Conservation (phyloP, 2,888 invertebrate genomes). For the Drosophila yooni region DNA sequence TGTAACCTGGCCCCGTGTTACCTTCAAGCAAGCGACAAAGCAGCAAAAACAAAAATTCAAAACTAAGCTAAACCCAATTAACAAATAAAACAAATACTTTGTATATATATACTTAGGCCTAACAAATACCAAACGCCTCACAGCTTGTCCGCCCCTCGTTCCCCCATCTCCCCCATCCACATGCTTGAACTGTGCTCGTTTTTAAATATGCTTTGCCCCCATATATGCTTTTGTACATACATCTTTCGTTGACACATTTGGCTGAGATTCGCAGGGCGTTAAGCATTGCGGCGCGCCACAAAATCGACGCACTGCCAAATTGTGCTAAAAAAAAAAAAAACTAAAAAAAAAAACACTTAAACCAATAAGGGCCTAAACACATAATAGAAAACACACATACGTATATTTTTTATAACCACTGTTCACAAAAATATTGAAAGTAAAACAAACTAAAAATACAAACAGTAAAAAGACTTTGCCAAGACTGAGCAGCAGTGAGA, state of each 20-base stretch:
- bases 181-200: slow-evolving; percentile 27
- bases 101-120: slow-evolving; percentile 57
- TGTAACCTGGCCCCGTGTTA: slow-evolving; percentile 77
- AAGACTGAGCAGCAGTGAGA: slow-evolving; percentile 73
- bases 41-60: slow-evolving; percentile 53
- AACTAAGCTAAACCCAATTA: slow-evolving; percentile 52
- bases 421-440: slow-evolving; percentile 50
- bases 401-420: slow-evolving; percentile 69
- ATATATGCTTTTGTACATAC: slow-evolving; percentile 62
- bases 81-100: slow-evolving; percentile 39
- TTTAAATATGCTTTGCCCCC: slow-evolving; percentile 15
- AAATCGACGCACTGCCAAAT: slow-evolving; percentile 69
- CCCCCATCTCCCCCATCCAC: not conserved
- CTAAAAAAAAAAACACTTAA: not conserved
- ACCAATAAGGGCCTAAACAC: slow-evolving; percentile 56
- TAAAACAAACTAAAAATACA: slow-evolving; percentile 36
- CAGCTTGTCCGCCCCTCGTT: not conserved
- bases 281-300: slow-evolving; percentile 62
- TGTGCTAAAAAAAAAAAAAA: slow-evolving; percentile 44
- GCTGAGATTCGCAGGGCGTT: slow-evolving; percentile 58
- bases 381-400: slow-evolving; percentile 39
- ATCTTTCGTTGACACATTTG: slow-evolving; percentile 59
- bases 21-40: slow-evolving; percentile 68
- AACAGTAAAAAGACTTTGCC: slow-evolving; percentile 72
- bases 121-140: slow-evolving; percentile 13